phyloP scores from a whole-genome alignment of 2,888 invertebrate genomes.

The Platerodrilus igneus region DNA sequence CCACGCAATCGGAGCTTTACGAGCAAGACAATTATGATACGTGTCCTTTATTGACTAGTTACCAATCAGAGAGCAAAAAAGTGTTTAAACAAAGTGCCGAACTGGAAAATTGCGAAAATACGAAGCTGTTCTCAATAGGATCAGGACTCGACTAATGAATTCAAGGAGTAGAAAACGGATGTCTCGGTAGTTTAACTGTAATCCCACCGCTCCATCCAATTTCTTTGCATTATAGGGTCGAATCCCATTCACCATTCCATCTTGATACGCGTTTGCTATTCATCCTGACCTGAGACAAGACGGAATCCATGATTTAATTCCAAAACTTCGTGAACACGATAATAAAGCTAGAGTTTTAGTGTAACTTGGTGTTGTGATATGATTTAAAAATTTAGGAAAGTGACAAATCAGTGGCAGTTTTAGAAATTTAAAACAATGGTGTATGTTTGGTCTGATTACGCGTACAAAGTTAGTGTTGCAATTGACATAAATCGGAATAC shows the following conservation, averaged over 20 bases:
- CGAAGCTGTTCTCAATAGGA: conserved; percentile 11
- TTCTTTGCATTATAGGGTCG: conserved; percentile 20
- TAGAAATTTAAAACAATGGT: too few species aligned
- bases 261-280: conserved; percentile 15
- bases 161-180: conserved; percentile 15
- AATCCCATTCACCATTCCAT: conserved; percentile 20
- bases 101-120: conserved; percentile 18
- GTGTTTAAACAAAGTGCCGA: conserved; percentile 24
- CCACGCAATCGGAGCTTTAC: too few species aligned
- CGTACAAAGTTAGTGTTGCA: conserved; percentile 10
- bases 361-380: too few species aligned
- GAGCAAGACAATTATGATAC: too few species aligned
- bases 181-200: conserved; percentile 10
- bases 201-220: conserved; percentile 7
- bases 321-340: too few species aligned
- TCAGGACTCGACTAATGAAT: conserved; percentile 21
- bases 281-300: conserved; percentile 14
- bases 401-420: too few species aligned
- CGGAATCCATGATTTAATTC: conserved; percentile 27
- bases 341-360: too few species aligned
- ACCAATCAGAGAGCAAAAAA: too few species aligned
- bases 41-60: too few species aligned
- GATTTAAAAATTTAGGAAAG: too few species aligned
- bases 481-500: conserved; percentile 24
- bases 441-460: too few species aligned